phyloP scores from a whole-genome alignment of 1,140 invertebrate species.

The Drosophila melanica region DNA sequence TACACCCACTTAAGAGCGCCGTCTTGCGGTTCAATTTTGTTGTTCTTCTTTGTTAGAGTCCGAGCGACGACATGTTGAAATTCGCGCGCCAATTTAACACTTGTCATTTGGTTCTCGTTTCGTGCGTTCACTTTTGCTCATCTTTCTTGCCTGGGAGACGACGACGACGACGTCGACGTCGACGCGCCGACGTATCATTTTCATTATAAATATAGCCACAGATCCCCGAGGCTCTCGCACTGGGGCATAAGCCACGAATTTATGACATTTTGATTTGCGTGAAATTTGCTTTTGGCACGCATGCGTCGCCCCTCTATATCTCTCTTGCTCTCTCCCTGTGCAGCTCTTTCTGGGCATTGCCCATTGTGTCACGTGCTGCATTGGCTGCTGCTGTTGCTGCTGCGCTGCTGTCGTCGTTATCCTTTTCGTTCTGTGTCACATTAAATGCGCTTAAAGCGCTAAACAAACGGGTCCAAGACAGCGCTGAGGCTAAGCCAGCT shows the following conservation, averaged over 20 bases:
- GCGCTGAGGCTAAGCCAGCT: conserved; percentile 26
- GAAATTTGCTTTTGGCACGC: conserved; percentile 84
- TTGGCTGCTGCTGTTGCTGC: conserved; percentile 35
- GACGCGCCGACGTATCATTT: conserved; percentile 74
- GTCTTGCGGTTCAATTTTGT: conserved; percentile 10
- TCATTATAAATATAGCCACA: conserved; percentile 75
- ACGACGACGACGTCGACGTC: conserved; percentile 3
- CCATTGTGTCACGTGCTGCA: conserved; percentile 77
- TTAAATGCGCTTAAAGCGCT: conserved; percentile 83
- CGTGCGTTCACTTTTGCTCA: conserved; percentile 18
- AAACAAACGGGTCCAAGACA: conserved; percentile 70
- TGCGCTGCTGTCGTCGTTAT: conserved; percentile 76
- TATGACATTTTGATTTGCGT: conserved; percentile 84
- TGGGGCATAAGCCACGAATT: conserved; percentile 77
- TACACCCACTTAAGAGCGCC: conserved; percentile 22
- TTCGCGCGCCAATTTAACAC: conserved; percentile 80
- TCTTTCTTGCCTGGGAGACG: conserved; percentile 8
- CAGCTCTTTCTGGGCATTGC: conserved; percentile 12
- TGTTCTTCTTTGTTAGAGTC: conserved; percentile 58
- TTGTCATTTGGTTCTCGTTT: conserved; percentile 66
- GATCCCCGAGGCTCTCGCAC: conserved; percentile 26
- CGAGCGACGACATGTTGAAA: conserved; percentile 76
- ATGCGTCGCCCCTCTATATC: conserved; percentile 65
- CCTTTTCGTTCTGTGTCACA: conserved; percentile 82
- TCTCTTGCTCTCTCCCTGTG: neutral